Evolutionary conservation across 1,140 invertebrate species (phyloP).

Genomic region (Rhopalosiphum padi): DNA sequence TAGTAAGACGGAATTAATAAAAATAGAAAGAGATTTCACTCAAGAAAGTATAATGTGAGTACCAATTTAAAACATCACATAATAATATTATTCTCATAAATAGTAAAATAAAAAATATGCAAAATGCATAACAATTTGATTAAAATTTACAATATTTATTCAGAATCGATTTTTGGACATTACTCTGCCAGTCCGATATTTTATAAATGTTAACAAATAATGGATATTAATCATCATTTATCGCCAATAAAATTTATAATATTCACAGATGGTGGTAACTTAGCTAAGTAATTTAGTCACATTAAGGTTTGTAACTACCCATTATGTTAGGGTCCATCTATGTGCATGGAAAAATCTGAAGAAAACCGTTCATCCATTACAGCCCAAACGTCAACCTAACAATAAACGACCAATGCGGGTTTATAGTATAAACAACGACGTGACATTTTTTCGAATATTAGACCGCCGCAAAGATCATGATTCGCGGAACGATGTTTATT

Average conservation of each 20-base stretch:
- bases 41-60: background rate
- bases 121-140: background rate
- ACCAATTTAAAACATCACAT: background rate
- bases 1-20: background rate
- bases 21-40: no score
- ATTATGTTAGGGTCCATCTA: background rate
- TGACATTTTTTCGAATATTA: background rate
- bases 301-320: background rate
- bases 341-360: background rate
- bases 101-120: background rate
- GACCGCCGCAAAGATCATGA: background rate
- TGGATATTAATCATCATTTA: background rate
- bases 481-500: background rate
- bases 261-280: background rate
- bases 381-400: background rate
- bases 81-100: background rate
- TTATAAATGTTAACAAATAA: background rate
- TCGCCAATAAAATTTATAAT: background rate
- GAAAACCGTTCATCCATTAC: background rate
- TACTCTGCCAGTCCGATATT: background rate
- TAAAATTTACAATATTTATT: background rate
- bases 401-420: background rate
- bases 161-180: background rate
- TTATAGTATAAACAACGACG: background rate
- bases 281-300: background rate